A percentile compares a stretch with the other conserved stretches of the same genome.
Evolutionary conservation across 53 echinoderm and acorn worm genomes (phyloP).

Genomic region (Arbacia lixula): DNA sequence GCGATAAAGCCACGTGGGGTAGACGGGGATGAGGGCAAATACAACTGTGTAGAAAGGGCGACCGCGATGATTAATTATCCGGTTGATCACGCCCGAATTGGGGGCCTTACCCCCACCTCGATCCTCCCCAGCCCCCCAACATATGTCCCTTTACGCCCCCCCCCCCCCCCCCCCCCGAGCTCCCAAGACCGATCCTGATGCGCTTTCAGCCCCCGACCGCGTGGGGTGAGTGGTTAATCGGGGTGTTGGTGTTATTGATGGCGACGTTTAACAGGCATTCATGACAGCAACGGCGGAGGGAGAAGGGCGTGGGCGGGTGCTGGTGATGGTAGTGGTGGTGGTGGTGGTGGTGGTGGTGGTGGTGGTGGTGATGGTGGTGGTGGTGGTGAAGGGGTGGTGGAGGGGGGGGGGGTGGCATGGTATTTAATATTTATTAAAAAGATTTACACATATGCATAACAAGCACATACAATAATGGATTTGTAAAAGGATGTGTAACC

Average conservation of each 20-base stretch:
- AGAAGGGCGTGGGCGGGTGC: constrained; percentile 31
- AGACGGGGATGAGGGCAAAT: background rate
- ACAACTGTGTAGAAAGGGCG: constrained; percentile 29
- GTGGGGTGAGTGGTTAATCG: constrained; percentile 23
- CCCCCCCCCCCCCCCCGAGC: background rate
- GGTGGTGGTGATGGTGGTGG: no score
- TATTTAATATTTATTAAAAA: no score
- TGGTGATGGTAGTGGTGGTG: no score
- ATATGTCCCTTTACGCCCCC: background rate
- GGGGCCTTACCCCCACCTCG: constrained; percentile 5
- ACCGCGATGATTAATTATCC: constrained; percentile 46
- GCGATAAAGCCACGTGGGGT: constrained; percentile 28
- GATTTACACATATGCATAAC: no score
- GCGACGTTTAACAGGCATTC: constrained; percentile 7
- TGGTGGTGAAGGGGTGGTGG: no score
- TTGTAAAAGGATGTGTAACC: no score
- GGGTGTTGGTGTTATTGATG: constrained; percentile 36
- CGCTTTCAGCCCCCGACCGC: background rate
- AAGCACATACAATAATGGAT: no score
- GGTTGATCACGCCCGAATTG: constrained; percentile 29
- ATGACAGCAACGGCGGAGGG: no score
- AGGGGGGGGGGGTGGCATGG: no score
- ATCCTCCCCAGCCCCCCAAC: background rate
- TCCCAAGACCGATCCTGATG: background rate
- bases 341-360: no score